Conservation (phyloP, 2,113 vertebrate species). For the Rana temporaria region DNA sequence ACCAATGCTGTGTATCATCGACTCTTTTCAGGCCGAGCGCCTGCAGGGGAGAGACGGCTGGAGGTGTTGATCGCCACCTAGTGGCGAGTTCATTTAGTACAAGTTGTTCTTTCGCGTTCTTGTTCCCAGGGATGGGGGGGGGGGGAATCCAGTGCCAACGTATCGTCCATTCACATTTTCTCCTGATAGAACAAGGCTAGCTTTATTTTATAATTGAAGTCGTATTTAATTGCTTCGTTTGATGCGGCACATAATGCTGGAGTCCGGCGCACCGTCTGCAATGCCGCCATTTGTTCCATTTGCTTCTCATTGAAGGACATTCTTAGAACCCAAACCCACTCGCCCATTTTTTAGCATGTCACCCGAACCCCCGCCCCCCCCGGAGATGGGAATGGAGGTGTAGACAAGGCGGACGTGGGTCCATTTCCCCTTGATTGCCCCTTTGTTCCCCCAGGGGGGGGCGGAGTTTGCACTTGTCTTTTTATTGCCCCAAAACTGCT, state of each 20-base stretch:
- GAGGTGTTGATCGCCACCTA: conserved; percentile 1
- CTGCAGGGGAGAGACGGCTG: neutral
- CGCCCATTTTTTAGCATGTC: too few relatives aligned
- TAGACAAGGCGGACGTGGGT: too few relatives aligned
- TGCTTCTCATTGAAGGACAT: too few relatives aligned
- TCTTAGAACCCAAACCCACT: too few relatives aligned
- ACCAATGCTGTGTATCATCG: neutral
- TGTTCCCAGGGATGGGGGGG: neutral
- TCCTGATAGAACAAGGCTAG: neutral
- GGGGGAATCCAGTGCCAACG: neutral
- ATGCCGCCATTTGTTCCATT: too few relatives aligned
- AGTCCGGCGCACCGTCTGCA: too few relatives aligned
- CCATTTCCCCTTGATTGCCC: too few relatives aligned
- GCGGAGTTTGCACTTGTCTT: conserved; percentile 9
- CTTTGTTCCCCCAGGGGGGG: neutral
- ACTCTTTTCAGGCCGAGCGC: neutral
- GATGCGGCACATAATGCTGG: too few relatives aligned
- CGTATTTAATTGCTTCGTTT: too few relatives aligned
- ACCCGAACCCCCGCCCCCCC: too few relatives aligned
- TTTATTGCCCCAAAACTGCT: conserved; percentile 14
- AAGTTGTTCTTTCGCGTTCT: neutral
- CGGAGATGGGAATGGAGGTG: too few relatives aligned
- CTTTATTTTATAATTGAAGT: too few relatives aligned
- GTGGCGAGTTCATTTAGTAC: conserved; percentile 9
- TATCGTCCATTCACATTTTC: neutral